Conservation (phyloP, 2,888 invertebrate species). For the Apamea crenata region DNA sequence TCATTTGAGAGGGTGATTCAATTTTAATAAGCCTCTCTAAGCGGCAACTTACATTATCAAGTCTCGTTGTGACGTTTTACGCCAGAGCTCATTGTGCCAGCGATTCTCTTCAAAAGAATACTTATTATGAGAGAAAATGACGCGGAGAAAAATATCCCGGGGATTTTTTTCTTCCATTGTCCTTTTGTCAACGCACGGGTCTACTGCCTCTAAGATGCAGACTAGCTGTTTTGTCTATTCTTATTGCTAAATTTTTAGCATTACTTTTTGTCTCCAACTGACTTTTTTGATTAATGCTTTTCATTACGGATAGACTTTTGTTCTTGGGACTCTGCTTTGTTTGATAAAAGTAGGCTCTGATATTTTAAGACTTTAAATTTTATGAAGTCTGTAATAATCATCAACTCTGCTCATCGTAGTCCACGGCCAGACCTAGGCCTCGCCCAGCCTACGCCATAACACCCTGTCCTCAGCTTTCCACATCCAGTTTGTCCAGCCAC, state of each 20-base stretch:
- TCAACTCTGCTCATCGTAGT: background rate
- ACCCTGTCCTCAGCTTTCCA: background rate
- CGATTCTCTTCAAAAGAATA: slow-evolving; percentile 75
- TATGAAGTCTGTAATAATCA: background rate
- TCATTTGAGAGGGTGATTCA: slow-evolving; percentile 78
- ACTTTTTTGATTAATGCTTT: slow-evolving; percentile 56
- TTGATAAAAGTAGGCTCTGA: slow-evolving; percentile 9
- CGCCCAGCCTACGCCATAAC: background rate
- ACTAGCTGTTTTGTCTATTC: slow-evolving; percentile 67
- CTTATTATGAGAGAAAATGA: slow-evolving; percentile 75
- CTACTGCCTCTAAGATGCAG: slow-evolving; percentile 69
- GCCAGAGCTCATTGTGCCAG: slow-evolving; percentile 74
- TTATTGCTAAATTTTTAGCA: slow-evolving; percentile 60
- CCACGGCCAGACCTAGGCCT: too few species aligned
- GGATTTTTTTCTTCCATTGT: slow-evolving; percentile 70
- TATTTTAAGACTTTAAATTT: slow-evolving; percentile 2
- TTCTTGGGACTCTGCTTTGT: slow-evolving; percentile 36
- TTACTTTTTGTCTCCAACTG: slow-evolving; percentile 57
- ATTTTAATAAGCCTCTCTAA: slow-evolving; percentile 80
- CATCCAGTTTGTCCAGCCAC: background rate
- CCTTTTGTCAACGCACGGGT: slow-evolving; percentile 67
- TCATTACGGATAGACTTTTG: slow-evolving; percentile 37
- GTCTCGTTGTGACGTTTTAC: slow-evolving; percentile 75
- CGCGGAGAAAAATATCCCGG: slow-evolving; percentile 69
- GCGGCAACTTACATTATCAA: slow-evolving; percentile 80